Evolutionary conservation across 2,797 vertebrate species (phyloP), one percentile per base, ranked within the genome.

Genomic region (Periophthalmus magnuspinnatus): DNA sequence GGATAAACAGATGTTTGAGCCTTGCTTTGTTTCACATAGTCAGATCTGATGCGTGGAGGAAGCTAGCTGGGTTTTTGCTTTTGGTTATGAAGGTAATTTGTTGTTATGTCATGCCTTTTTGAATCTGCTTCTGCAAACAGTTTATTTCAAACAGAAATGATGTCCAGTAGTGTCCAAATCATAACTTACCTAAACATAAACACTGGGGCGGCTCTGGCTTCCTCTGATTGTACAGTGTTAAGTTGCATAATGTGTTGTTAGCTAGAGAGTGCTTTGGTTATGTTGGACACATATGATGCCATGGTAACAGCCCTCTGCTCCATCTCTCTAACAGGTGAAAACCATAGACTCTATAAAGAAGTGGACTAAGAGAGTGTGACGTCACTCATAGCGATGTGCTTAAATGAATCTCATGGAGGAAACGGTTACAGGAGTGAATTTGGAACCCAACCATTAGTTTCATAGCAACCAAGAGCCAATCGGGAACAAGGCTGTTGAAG

Each of bases 1-100:
- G 71, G 69, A 74, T 77, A 69, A 84, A 71, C 87, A 89, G 82
- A 91, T 90, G 87, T 89, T 76, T 57, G 70, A 71, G 76, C 60
- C 69, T 16, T 65, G 75, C 77, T 72, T 75, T 32, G 13, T 80
- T 74, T 82, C 68, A 75, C 72, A 10, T 21, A 72, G 70, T 72
- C 1, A 75, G 81, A 78, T 81, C 67, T 83, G 48, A 28, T 62
- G 58, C 69, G 60, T 72, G 38, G 78, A 62, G 81, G 75, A 74
- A 59, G 73, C 62, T 48, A 60, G 54, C 76, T 65, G 55, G 58
- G 8, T 63, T 60, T 64, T 56, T 74, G 5, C 24, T 34, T 33
- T 41, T n/a, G 19, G 33, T 57, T 68, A 71, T 76, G 17, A 68
- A 19, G 69, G 70, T 55, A 82, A 79, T 83, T 79, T 79, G 69